A percentile compares a stretch with the other conserved stretches of the same genome.
phyloP scores from a whole-genome alignment of 2,113 vertebrate genomes.

The Megalops atlanticus region DNA sequence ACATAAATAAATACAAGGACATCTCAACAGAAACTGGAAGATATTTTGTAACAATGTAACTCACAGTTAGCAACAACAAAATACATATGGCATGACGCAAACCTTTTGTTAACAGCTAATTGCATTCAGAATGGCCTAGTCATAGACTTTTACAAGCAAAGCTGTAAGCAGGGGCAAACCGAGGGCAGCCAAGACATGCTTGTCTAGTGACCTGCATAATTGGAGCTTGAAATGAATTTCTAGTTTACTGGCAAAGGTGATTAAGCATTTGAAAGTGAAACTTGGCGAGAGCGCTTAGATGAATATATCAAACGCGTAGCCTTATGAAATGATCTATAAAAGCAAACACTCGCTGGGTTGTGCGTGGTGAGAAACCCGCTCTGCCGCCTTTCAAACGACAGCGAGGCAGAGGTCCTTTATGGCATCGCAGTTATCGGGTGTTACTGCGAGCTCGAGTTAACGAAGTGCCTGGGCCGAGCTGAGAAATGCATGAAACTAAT shows the following conservation, averaged over 20 bases:
- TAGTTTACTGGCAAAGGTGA: background rate
- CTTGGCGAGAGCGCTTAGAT: background rate
- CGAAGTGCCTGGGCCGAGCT: background rate
- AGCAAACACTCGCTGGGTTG: no score
- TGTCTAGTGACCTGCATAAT: slow-evolving; percentile 4
- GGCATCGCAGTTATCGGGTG: background rate
- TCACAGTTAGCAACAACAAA: no score
- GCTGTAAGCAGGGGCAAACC: background rate
- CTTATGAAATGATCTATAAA: background rate
- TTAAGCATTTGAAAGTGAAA: background rate
- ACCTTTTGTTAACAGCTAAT: background rate
- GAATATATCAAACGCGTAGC: background rate
- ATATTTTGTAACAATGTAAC: background rate
- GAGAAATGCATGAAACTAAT: background rate
- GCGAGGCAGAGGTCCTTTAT: background rate
- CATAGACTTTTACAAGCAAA: background rate
- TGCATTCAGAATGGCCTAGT: background rate
- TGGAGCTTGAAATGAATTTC: background rate
- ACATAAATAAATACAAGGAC: background rate
- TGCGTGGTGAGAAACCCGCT: no score
- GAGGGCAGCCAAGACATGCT: background rate
- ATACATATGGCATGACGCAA: background rate
- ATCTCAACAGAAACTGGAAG: background rate
- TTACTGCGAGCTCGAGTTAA: background rate
- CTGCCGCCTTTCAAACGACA: background rate